Evolutionary conservation across 1,140 invertebrate species (phyloP).

Genomic region (Bombus terrestris): DNA sequence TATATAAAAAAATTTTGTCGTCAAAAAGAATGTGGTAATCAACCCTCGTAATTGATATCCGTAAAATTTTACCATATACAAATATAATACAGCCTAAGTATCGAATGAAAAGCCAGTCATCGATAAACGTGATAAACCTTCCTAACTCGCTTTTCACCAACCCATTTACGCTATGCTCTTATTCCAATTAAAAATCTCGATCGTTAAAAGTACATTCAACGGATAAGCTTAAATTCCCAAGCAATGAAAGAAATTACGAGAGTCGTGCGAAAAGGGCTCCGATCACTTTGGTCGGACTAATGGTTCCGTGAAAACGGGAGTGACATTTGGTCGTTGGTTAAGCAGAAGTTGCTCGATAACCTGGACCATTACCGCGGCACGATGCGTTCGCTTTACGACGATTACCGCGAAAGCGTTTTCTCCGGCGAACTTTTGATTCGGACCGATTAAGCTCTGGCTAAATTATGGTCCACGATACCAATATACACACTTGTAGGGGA

Average conservation of each 20-base stretch:
- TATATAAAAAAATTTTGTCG: not conserved
- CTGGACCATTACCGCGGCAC: slow-evolving; percentile 25
- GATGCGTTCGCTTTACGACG: slow-evolving; percentile 38
- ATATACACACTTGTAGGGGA: slow-evolving; percentile 20
- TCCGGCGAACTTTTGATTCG: slow-evolving; percentile 54
- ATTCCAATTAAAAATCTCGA: not conserved
- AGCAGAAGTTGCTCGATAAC: slow-evolving; percentile 46
- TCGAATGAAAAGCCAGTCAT: not conserved
- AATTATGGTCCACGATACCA: slow-evolving; percentile 52
- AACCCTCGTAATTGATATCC: not conserved
- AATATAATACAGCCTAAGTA: not conserved
- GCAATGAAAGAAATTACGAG: not conserved
- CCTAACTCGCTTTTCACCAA: not conserved
- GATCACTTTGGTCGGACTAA: not conserved
- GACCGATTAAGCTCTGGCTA: slow-evolving; percentile 42
- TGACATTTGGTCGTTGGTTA: slow-evolving; percentile 18
- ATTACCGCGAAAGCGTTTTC: slow-evolving; percentile 52
- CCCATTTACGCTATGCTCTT: not conserved
- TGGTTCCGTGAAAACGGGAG: not conserved
- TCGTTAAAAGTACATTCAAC: not conserved
- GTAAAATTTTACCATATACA: not conserved
- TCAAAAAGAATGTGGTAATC: not conserved
- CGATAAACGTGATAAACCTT: not conserved
- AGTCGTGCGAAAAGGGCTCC: too few species aligned
- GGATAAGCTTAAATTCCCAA: not conserved